These are phyloP conservation scores for Antedon mediterranea DNA, from an alignment of 53 echinoderm and acorn worm genomes.

Conservation along the genomic window DNA sequence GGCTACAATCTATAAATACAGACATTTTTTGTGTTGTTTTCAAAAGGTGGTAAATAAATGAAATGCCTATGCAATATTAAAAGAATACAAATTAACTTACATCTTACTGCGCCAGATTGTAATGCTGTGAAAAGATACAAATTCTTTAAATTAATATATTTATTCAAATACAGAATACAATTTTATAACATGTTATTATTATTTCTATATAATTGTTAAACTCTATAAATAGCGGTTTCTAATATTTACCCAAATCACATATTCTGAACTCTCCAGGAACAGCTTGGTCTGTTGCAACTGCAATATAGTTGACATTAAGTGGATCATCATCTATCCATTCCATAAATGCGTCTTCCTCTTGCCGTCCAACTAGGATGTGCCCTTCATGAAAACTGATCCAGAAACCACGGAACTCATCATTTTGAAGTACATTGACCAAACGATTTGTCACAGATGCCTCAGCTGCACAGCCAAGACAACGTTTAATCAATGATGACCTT, in stretches of 20 bases:
- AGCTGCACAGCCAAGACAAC: background rate
- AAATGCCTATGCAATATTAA: background rate
- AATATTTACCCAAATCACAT: background rate
- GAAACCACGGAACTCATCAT: background rate
- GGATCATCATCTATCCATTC: conserved; percentile 2
- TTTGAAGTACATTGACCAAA: background rate
- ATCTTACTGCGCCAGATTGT: background rate
- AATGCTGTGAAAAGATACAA: background rate
- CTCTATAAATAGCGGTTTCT: too few species aligned
- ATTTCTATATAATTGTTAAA: too few species aligned
- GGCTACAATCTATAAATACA: too few species aligned
- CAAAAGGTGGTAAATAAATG: too few species aligned
- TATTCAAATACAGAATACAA: too few species aligned
- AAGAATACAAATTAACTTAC: background rate
- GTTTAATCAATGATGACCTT: background rate
- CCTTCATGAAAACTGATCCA: background rate
- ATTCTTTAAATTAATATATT: too few species aligned
- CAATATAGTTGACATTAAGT: background rate
- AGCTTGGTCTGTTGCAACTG: background rate
- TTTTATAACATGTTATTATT: too few species aligned
- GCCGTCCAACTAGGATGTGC: background rate
- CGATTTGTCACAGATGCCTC: background rate
- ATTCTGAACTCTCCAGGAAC: background rate
- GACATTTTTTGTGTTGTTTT: too few species aligned
- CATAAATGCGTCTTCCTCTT: background rate